Base-by-base conservation (phyloP, 2,888 invertebrate species). In the Thera obeliscata region DNA sequence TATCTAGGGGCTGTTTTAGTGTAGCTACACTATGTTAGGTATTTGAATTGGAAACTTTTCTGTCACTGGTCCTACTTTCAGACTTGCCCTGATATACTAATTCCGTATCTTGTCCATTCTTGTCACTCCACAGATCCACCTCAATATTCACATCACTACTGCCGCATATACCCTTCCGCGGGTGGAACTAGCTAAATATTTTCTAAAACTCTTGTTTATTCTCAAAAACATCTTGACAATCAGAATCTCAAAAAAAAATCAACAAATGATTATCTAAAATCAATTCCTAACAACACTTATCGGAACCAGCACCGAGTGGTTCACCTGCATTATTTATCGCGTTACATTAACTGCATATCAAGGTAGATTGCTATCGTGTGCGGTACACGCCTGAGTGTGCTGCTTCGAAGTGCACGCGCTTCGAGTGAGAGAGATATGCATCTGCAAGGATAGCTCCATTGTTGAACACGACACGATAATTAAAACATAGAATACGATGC, bases 311-410 rank as follows among this genome's bases (percentile, higher is more conserved):
- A 65, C 66, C 81, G 87, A 87, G 84, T 82, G 85, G 85, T 84
- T 82, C 85, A 89, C 88, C 88, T 87, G 89, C 86, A 88, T 88
- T 90, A 90, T 91, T 90, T 92, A 92, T 91, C 90, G 86, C 87
- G 84, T 87, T 84, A 87, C 88, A 88, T 89, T 91, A 90, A 90
- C 88, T 87, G 89, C 90, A 86, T 90, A 92, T 91, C 90, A 87
- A 83, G 73, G 72, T 70, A 90, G 93, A 93, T 91, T 86, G 86
- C 87, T 90, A 92, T 93, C 92, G 81, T 77, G 83, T 81, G 84
- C 84, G 81, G 82, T 88, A 90, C 91, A 90, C 89, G 86, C 83
- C 56, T 60, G 69, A 67, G 74, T 64, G 69, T 69, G 67, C 81
- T 81, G 81, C 79, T 78, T 82, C 80, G 83, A 83, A 81, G 81